phyloP scores from a whole-genome alignment of 1,140 invertebrate species.

The Ceratosolen solmsi region DNA sequence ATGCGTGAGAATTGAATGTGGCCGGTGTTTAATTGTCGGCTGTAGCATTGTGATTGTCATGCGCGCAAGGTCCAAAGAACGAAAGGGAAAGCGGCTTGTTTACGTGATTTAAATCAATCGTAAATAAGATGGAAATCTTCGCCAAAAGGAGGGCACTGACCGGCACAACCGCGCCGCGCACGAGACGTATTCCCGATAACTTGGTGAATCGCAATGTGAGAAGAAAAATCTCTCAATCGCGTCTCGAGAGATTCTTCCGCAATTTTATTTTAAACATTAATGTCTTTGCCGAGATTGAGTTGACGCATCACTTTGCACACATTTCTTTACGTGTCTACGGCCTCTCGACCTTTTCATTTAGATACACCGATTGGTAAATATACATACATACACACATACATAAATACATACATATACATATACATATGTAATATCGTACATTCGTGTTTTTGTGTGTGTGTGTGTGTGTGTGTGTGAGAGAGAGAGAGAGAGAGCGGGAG shows the following conservation, averaged over 20 bases:
- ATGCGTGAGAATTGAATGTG: not conserved
- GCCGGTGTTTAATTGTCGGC: not conserved
- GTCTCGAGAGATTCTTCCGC: not conserved
- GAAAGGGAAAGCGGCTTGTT: not conserved
- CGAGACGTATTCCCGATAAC: slow-evolving; percentile 70
- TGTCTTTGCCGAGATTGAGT: not conserved
- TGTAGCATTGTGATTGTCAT: slow-evolving; percentile 20
- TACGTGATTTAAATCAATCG: slow-evolving; percentile 18
- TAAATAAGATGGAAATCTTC: slow-evolving; percentile 54
- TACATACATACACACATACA: too few species aligned
- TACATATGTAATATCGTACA: too few species aligned
- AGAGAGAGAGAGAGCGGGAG: too few species aligned
- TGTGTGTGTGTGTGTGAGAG: too few species aligned
- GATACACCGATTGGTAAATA: too few species aligned
- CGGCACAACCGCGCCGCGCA: slow-evolving; percentile 70
- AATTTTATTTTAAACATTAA: not conserved
- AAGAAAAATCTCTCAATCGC: slow-evolving; percentile 36
- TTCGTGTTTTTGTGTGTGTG: too few species aligned
- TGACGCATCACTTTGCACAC: not conserved
- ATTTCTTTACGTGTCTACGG: not conserved
- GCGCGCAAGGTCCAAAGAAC: not conserved
- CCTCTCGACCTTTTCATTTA: not conserved
- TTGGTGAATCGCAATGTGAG: slow-evolving; percentile 26
- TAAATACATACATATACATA: too few species aligned
- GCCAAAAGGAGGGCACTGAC: slow-evolving; percentile 66